Evolutionary conservation across 92 coral and sea anemone species (phyloP).

Genomic region (Epizoanthus fatuus): DNA sequence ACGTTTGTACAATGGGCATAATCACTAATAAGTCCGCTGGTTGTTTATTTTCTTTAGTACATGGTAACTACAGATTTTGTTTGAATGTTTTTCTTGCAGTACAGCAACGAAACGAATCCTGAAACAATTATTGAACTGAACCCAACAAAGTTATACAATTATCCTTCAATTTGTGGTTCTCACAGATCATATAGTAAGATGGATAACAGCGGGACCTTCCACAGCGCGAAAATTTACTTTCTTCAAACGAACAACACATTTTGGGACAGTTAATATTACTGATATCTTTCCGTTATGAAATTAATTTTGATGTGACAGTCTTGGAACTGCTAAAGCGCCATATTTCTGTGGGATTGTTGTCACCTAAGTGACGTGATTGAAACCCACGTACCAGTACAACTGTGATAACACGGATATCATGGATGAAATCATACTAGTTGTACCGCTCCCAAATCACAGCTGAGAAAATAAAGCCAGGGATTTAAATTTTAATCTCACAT

Average conservation of each 20-base stretch:
- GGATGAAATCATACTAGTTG: neutral
- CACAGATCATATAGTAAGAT: too few relatives aligned
- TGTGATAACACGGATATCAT: too few relatives aligned
- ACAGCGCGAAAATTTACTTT: too few relatives aligned
- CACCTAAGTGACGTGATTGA: conserved; percentile 21
- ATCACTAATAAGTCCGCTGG: neutral
- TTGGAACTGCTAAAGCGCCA: neutral
- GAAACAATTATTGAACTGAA: too few relatives aligned
- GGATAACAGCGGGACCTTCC: too few relatives aligned
- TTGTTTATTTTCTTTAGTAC: neutral
- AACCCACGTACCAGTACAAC: neutral
- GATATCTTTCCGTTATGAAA: neutral
- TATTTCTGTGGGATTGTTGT: neutral
- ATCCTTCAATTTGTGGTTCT: too few relatives aligned
- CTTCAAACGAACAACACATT: too few relatives aligned
- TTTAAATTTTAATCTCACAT: neutral
- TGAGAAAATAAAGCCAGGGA: neutral
- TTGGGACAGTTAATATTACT: neutral
- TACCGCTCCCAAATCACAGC: conserved; percentile 21
- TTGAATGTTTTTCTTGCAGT: too few relatives aligned
- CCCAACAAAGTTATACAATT: too few relatives aligned
- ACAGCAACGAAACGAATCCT: too few relatives aligned
- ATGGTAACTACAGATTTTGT: too few relatives aligned
- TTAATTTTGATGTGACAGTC: neutral
- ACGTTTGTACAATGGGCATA: neutral